Conservation (phyloP, 2,113 vertebrate species). For the Poecilia latipinna region DNA sequence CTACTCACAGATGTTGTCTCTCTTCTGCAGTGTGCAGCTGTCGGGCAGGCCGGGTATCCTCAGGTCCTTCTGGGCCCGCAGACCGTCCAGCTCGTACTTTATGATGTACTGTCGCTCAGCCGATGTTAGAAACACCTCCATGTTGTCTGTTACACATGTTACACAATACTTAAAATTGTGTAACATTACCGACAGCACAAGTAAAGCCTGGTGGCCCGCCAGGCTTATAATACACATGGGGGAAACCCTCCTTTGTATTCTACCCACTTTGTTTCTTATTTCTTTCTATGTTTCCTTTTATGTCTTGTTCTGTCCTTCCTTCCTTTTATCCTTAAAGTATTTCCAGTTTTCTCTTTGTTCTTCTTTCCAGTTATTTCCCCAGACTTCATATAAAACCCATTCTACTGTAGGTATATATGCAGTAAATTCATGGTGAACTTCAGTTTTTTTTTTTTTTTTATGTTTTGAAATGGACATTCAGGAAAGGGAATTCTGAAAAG, state of each 20-base stretch:
- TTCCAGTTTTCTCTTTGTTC: not conserved
- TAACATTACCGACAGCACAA: too few relatives aligned
- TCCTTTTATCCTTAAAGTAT: not conserved
- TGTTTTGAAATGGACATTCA: not conserved
- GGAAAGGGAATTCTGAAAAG: not conserved
- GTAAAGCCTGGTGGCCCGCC: too few relatives aligned
- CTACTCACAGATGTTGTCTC: slow-evolving; percentile 79
- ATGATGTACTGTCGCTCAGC: slow-evolving; percentile 83
- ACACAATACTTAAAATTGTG: not conserved
- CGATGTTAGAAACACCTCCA: slow-evolving; percentile 79
- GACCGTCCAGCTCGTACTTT: slow-evolving; percentile 79
- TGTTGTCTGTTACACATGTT: slow-evolving; percentile 72
- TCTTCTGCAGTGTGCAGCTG: slow-evolving; percentile 54
- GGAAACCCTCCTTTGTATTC: too few relatives aligned
- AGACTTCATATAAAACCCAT: not conserved
- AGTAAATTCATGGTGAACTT: not conserved
- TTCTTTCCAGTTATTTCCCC: not conserved
- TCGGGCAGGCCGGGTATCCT: slow-evolving; percentile 79
- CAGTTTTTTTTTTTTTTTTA: too few relatives aligned
- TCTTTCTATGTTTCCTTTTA: not conserved
- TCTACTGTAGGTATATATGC: not conserved
- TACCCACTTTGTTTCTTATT: too few relatives aligned
- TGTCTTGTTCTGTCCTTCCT: not conserved
- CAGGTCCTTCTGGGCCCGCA: slow-evolving; percentile 73
- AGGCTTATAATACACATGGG: too few relatives aligned